Evolutionary conservation across 53 echinoderm and acorn worm species (phyloP).

Genomic region (Mesocentrotus franciscanus): DNA sequence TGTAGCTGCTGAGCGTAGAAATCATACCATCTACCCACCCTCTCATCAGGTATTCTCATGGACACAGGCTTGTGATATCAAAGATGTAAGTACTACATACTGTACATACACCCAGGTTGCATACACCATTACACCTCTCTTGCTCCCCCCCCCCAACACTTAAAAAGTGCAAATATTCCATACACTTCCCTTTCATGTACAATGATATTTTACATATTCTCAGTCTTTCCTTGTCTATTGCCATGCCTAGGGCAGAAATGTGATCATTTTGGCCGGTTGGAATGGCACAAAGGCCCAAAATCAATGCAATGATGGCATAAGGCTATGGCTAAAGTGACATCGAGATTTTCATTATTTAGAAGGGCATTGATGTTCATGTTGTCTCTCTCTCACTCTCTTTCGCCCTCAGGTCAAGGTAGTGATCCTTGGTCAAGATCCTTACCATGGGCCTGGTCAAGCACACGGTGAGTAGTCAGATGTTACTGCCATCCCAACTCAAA

Average conservation of each 20-base stretch:
- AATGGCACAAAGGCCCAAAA: too few relatives aligned
- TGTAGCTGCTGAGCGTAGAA: conserved; percentile 80
- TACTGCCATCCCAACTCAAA: not conserved
- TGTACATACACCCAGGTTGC: too few relatives aligned
- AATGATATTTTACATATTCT: too few relatives aligned
- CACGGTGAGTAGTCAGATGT: conserved; percentile 77
- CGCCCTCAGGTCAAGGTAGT: conserved; percentile 87
- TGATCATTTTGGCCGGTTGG: too few relatives aligned
- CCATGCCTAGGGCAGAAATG: too few relatives aligned
- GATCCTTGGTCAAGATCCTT: conserved; percentile 95
- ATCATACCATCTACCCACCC: conserved; percentile 83
- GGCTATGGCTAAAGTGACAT: too few relatives aligned
- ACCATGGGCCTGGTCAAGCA: conserved; percentile 92
- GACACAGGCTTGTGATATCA: conserved; percentile 83
- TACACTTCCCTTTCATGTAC: too few relatives aligned
- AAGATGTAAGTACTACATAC: conserved; percentile 82
- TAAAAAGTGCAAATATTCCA: too few relatives aligned
- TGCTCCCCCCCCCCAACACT: not conserved
- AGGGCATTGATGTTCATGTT: not conserved
- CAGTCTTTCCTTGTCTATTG: too few relatives aligned
- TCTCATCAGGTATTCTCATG: conserved; percentile 89
- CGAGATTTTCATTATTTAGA: too few relatives aligned
- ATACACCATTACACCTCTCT: not conserved
- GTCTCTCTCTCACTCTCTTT: not conserved
- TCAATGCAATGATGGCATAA: too few relatives aligned